Evolutionary conservation across 2,888 invertebrate species (phyloP).

Genomic region (Leptogaster cylindrica): DNA sequence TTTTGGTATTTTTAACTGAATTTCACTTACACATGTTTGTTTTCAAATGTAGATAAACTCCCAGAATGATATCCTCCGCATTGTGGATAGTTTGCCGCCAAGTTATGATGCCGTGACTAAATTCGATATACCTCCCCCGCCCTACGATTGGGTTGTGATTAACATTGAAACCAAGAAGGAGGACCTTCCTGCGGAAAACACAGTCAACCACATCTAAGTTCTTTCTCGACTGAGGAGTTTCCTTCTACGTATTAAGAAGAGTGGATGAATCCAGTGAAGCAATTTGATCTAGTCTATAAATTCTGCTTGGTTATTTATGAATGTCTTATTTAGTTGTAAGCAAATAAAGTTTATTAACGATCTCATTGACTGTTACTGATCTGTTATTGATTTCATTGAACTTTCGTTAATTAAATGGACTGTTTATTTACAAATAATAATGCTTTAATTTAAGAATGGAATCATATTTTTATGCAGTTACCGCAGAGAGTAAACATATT

Average conservation of each 20-base stretch:
- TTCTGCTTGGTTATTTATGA: slow-evolving; percentile 38
- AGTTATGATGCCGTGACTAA: slow-evolving; percentile 62
- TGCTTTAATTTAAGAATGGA: too few relatives aligned
- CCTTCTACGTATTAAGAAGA: slow-evolving; percentile 17
- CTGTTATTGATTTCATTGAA: too few relatives aligned
- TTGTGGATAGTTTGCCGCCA: slow-evolving; percentile 60
- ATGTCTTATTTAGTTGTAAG: slow-evolving; percentile 21
- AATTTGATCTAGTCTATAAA: slow-evolving; percentile 34
- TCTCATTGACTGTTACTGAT: too few relatives aligned
- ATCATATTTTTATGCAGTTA: too few relatives aligned
- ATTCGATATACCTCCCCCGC: slow-evolving; percentile 60
- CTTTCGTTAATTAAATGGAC: too few relatives aligned
- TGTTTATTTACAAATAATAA: too few relatives aligned
- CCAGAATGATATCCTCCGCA: slow-evolving; percentile 59
- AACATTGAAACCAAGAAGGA: slow-evolving; percentile 54
- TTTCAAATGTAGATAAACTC: slow-evolving; percentile 56
- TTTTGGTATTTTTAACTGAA: neutral
- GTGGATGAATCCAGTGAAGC: slow-evolving; percentile 2
- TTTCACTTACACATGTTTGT: neutral
- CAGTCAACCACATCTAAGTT: slow-evolving; percentile 24
- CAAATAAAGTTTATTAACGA: slow-evolving; percentile 12
- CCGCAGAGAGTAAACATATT: too few relatives aligned
- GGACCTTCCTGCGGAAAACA: slow-evolving; percentile 19
- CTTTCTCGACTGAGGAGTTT: slow-evolving; percentile 10
- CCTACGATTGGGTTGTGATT: slow-evolving; percentile 60